Conservation (phyloP, 2,888 invertebrate genomes). For the Cryptophagus acutangulus region DNA sequence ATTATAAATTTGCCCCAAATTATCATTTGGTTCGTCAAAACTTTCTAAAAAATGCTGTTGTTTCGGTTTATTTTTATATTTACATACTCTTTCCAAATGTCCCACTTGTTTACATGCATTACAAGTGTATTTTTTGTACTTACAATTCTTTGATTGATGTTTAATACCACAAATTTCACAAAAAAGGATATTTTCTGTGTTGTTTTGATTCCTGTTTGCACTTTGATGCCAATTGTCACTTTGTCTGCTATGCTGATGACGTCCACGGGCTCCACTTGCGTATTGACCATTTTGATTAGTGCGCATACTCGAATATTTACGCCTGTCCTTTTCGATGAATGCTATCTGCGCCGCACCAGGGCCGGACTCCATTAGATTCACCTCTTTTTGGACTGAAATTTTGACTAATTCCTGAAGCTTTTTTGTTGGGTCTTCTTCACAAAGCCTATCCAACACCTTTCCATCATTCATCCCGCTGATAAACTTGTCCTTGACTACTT, state of each 20-base stretch:
- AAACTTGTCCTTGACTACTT: not conserved
- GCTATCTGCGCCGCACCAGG: too few species aligned
- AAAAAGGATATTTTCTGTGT: not conserved
- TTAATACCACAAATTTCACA: not conserved
- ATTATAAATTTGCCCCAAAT: too few species aligned
- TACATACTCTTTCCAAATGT: not conserved
- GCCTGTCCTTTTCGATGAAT: too few species aligned
- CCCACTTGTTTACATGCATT: not conserved
- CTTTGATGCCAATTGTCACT: not conserved
- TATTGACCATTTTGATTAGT: not conserved
- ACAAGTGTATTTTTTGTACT: not conserved
- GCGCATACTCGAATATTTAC: not conserved
- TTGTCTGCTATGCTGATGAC: not conserved
- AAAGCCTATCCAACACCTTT: not conserved
- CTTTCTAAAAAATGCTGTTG: too few species aligned
- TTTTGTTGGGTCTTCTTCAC: not conserved
- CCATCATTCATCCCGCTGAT: not conserved
- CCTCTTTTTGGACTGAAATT: not conserved
- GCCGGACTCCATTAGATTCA: not conserved
- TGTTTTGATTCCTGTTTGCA: not conserved
- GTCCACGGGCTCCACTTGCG: not conserved
- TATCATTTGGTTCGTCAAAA: too few species aligned
- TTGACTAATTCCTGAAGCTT: not conserved
- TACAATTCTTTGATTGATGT: not conserved
- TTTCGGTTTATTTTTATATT: too few species aligned